These are phyloP conservation scores for Myiagra hebetior DNA, from an alignment of 2,113 vertebrate genomes.

Conservation along the genomic window DNA sequence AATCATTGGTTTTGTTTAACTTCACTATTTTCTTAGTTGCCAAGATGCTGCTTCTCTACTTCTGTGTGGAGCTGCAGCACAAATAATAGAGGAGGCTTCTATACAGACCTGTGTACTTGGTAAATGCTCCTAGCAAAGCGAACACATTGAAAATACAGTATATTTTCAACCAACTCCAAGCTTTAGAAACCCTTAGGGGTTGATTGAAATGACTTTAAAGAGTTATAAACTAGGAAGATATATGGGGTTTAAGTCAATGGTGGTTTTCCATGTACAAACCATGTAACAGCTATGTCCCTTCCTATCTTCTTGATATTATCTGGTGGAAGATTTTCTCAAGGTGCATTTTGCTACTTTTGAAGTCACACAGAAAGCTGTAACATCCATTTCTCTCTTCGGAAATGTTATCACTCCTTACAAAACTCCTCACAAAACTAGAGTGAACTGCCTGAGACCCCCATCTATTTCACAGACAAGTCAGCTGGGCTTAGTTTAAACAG, in stretches of 20 bases:
- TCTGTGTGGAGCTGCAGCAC: neutral
- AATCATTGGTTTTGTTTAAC: neutral
- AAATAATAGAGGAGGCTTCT: neutral
- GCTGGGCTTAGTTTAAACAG: neutral
- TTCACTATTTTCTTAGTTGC: neutral
- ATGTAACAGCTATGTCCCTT: neutral
- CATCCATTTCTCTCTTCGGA: neutral
- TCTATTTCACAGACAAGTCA: neutral
- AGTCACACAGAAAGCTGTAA: neutral
- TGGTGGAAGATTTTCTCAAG: accelerated
- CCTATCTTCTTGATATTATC: neutral
- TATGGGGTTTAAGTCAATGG: neutral
- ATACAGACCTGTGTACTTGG: neutral
- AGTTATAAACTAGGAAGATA: neutral
- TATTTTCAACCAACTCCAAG: neutral
- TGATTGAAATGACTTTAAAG: neutral
- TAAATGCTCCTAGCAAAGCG: neutral
- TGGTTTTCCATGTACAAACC: neutral
- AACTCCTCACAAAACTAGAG: neutral
- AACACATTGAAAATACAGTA: neutral
- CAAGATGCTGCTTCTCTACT: neutral
- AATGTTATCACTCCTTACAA: neutral
- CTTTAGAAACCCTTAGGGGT: neutral
- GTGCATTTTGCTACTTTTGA: neutral
- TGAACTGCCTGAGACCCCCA: neutral